phyloP scores from a whole-genome alignment of 2,888 invertebrate species.

The Ommatoiulus sabulosus region DNA sequence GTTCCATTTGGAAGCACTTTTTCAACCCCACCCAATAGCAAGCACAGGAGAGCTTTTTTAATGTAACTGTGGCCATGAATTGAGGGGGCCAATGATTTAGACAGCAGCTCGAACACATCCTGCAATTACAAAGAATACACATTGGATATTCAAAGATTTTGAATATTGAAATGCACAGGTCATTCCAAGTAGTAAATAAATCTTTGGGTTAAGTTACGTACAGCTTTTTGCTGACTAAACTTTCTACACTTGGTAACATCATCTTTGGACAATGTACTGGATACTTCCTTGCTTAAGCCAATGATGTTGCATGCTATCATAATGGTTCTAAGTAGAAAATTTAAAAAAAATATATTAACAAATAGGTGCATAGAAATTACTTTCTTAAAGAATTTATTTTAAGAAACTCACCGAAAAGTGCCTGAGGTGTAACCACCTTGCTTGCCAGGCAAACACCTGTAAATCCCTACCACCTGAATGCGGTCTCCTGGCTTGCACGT shows the following conservation, averaged over 20 bases:
- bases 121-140: constrained; percentile 59
- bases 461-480: constrained; percentile 95
- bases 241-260: constrained; percentile 92
- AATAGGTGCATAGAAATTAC: constrained; percentile 9
- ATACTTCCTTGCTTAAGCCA: constrained; percentile 88
- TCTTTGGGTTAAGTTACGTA: constrained; percentile 70
- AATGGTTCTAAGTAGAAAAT: constrained; percentile 78
- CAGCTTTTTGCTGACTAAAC: constrained; percentile 71
- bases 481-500: constrained; percentile 95
- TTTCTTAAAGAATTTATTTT: background rate
- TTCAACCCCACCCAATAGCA: constrained; percentile 94
- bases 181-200: constrained; percentile 62
- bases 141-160: background rate
- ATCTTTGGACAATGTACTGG: constrained; percentile 71
- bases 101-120: constrained; percentile 89
- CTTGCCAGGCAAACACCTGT: constrained; percentile 92
- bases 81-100: constrained; percentile 95
- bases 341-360: constrained; percentile 53
- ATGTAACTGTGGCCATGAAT: constrained; percentile 98
- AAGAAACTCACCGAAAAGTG: constrained; percentile 72
- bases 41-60: constrained; percentile 94
- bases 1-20: constrained; percentile 93
- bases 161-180: too few species aligned
- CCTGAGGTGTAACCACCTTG: constrained; percentile 92
- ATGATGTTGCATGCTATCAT: constrained; percentile 94